A percentile compares a stretch with the other conserved stretches of the same genome.
phyloP scores from a whole-genome alignment of 92 coral and sea anemone genomes.

The Parazoanthus atlanticus region DNA sequence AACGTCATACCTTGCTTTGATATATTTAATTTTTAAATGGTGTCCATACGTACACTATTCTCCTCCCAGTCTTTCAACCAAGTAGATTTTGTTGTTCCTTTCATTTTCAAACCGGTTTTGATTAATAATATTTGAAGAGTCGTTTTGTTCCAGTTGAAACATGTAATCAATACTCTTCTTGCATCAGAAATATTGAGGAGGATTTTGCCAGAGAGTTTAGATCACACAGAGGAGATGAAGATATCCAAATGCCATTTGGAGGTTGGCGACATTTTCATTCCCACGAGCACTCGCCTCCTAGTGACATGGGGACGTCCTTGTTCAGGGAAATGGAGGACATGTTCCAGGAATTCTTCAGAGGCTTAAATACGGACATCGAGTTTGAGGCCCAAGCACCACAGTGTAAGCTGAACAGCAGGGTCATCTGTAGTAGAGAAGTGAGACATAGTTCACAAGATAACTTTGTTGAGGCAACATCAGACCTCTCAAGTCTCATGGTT shows the following conservation, averaged over 20 bases:
- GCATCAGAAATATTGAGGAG: conserved; percentile 68
- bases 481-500: no score
- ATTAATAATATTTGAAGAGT: no score
- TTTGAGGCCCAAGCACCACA: conserved; percentile 40
- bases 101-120: no score
- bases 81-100: no score
- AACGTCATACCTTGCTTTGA: no score
- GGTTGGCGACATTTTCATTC: conserved; percentile 18
- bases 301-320: conserved; percentile 51
- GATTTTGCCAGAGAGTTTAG: conserved; percentile 63
- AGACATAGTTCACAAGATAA: no score
- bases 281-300: neutral
- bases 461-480: no score
- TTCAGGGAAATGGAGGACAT: conserved; percentile 81
- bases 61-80: no score
- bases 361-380: conserved; percentile 51
- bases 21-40: no score
- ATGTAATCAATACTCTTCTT: neutral
- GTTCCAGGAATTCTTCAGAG: conserved; percentile 81
- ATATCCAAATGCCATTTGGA: conserved; percentile 25
- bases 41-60: no score
- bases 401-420: conserved; percentile 32
- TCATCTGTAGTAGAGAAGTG: neutral
- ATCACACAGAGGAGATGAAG: conserved; percentile 34
- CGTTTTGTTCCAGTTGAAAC: neutral